Evolutionary conservation across 2,888 invertebrate genomes (phyloP).

Genomic region (Leucophenga montana): DNA sequence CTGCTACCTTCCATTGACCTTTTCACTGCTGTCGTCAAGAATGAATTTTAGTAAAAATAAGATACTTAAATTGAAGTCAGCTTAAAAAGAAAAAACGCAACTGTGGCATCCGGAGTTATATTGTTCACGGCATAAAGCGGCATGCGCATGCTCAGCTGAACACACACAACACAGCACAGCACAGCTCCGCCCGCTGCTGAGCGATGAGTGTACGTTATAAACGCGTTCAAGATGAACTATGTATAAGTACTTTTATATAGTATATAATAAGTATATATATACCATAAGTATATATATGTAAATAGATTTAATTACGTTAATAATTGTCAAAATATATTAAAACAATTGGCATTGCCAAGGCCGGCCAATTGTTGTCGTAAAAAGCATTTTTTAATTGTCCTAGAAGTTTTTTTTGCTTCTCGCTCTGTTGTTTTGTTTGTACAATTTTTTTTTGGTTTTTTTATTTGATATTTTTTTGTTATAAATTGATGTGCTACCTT

Average conservation of each 20-base stretch:
- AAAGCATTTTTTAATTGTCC: constrained; percentile 61
- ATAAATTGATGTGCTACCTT: neutral
- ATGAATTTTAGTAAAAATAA: constrained; percentile 36
- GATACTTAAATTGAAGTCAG: constrained; percentile 24
- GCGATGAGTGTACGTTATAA: constrained; percentile 31
- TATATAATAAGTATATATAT: constrained; percentile 32
- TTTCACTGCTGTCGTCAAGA: constrained; percentile 49
- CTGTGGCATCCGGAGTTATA: too few relatives aligned
- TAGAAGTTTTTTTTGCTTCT: constrained; percentile 48
- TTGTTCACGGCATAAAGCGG: neutral
- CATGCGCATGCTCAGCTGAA: constrained; percentile 56
- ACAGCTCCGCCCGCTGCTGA: constrained; percentile 23
- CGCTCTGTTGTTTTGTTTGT: too few relatives aligned
- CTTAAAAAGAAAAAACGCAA: neutral
- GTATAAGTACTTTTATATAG: neutral
- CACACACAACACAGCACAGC: constrained; percentile 37
- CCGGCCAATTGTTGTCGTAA: constrained; percentile 16
- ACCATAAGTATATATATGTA: constrained; percentile 43
- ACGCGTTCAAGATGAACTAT: constrained; percentile 48
- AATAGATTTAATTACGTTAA: constrained; percentile 68
- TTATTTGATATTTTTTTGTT: constrained; percentile 11
- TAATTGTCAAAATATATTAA: constrained; percentile 58
- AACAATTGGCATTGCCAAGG: constrained; percentile 66
- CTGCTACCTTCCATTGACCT: constrained; percentile 60
- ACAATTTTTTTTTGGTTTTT: neutral